Percentiles rank a stretch among this genome's conserved stretches.
phyloP scores from a whole-genome alignment of 2,888 invertebrate species.

The Aporophyla lueneburgensis region DNA sequence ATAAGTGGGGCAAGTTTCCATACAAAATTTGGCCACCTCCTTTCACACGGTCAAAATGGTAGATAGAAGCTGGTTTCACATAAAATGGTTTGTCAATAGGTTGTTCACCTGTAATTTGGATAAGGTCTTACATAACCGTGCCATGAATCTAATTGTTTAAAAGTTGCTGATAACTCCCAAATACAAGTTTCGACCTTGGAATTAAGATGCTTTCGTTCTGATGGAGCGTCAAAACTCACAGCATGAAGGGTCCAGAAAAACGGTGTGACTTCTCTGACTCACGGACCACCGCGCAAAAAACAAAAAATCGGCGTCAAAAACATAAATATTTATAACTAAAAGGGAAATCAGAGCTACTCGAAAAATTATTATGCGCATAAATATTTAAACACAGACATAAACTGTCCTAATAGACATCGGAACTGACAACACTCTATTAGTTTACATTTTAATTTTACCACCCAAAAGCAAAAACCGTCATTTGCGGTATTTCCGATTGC shows the following conservation, averaged over 20 bases:
- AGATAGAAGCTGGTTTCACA: too few relatives aligned
- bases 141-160: too few relatives aligned
- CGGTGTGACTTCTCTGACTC: neutral
- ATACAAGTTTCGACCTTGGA: neutral
- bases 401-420: slow-evolving; percentile 52
- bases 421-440: slow-evolving; percentile 63
- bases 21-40: too few relatives aligned
- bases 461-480: slow-evolving; percentile 74
- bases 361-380: slow-evolving; percentile 56
- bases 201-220: neutral
- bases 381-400: slow-evolving; percentile 59
- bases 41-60: too few relatives aligned
- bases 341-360: slow-evolving; percentile 31
- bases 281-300: neutral
- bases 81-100: too few relatives aligned
- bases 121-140: too few relatives aligned
- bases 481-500: slow-evolving; percentile 88
- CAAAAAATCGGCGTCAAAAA: slow-evolving; percentile 5
- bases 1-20: too few relatives aligned
- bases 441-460: slow-evolving; percentile 71
- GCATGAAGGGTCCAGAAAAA: neutral
- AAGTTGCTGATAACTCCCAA: neutral
- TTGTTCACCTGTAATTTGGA: too few relatives aligned
- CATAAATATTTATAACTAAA: slow-evolving; percentile 39
- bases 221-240: neutral